Base-by-base conservation (phyloP, 1,140 invertebrate genomes). In the Propsilocerus akamusi region DNA sequence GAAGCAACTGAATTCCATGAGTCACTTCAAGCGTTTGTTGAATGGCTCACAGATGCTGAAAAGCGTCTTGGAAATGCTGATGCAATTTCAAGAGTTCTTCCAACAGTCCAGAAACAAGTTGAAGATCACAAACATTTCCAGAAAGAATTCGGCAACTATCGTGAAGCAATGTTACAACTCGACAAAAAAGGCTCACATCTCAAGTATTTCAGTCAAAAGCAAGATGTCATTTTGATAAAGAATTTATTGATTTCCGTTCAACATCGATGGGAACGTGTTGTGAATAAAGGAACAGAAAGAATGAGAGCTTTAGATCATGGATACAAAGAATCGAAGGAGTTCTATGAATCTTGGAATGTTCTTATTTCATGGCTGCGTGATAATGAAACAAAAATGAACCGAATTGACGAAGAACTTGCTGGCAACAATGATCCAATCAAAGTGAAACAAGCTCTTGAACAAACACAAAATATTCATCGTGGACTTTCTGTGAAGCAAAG, bases 181-280 rank as follows among this genome's bases (percentile, higher is more conserved):
- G 93, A 97, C 67, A 97, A 96, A 68, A 95, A 95, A 65, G 94
- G 93, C 54, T 97, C 93, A 0, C 93, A 98, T 65, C 71, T 97
- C 10, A 97, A 98, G 64, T 97, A 97, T 68, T 97, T 97, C 72
- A 96, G 92, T 58, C 96, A 99, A 67, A 98, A 98, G 65, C 95
- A 98, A 62, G 97, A 99, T 63, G 93, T 97, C 0, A 97, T 99
- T 58, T 73, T 98, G 4, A 98, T 99, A 57, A 99, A 98, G 69
- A 99, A 99, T 68, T 69, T 97, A 17, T 72, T 99, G 17, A 86
- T 97, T 11, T 96, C 90, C 52, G 90, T 97, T 2, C 94, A 97
- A 62, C 93, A 98, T 68, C 75, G 94, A 7, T 98, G 94, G 92
- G 95, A 99, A 64, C 77, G 95, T 46, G 87, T 99, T 12, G 89